phyloP scores from a whole-genome alignment of 1,140 invertebrate species.

The Thaumetopoea pityocampa region DNA sequence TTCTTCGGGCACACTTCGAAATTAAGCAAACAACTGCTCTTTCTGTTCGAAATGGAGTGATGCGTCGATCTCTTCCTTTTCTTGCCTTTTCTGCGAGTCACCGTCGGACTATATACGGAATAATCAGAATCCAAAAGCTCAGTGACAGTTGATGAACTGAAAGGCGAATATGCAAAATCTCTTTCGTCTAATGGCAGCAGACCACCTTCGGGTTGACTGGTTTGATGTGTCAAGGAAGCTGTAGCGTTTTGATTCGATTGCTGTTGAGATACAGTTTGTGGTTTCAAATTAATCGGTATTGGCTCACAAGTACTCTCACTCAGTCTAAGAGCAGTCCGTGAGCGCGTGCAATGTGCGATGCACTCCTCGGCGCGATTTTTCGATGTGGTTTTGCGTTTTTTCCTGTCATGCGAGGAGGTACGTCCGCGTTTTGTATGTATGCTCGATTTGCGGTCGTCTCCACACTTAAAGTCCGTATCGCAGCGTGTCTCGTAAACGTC shows the following conservation, averaged over 20 bases:
- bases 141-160: slow-evolving; percentile 70
- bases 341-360: slow-evolving; percentile 66
- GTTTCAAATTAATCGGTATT: slow-evolving; percentile 37
- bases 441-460: slow-evolving; percentile 40
- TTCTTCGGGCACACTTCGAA: slow-evolving; percentile 57
- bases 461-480: slow-evolving; percentile 51
- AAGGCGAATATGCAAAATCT: slow-evolving; percentile 73
- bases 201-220: slow-evolving; percentile 52
- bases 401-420: slow-evolving; percentile 62
- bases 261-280: slow-evolving; percentile 30
- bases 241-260: slow-evolving; percentile 36
- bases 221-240: slow-evolving; percentile 33
- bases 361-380: slow-evolving; percentile 51
- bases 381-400: slow-evolving; percentile 52
- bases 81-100: slow-evolving; percentile 57
- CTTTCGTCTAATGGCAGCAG: slow-evolving; percentile 70
- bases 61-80: slow-evolving; percentile 64
- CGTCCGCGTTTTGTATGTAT: slow-evolving; percentile 44
- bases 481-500: slow-evolving; percentile 70
- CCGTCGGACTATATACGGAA: slow-evolving; percentile 69
- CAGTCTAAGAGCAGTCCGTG: slow-evolving; percentile 66
- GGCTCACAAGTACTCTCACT: slow-evolving; percentile 66
- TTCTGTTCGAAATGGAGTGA: slow-evolving; percentile 57
- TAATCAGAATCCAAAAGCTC: slow-evolving; percentile 71
- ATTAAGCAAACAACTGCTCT: slow-evolving; percentile 50